Evolutionary conservation across 2,113 vertebrate genomes (phyloP).

Genomic region (Rhinopomastus cyanomelas): DNA sequence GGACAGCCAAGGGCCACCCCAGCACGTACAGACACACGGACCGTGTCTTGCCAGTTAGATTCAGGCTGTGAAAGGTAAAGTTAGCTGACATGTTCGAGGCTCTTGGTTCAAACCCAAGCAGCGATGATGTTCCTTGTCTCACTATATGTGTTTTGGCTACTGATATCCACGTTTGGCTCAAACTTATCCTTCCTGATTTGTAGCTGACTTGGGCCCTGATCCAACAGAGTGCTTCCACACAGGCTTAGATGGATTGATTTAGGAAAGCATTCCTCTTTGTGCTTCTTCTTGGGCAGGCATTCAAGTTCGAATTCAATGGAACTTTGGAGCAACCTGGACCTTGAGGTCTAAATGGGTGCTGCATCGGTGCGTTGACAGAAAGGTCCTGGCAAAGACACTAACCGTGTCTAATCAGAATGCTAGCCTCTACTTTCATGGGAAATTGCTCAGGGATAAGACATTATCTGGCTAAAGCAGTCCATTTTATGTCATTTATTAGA

Average conservation of each 20-base stretch:
- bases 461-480: conserved; percentile 25
- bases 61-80: not conserved
- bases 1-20: not conserved
- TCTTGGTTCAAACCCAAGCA: not conserved
- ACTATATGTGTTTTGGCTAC: not conserved
- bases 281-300: conserved; percentile 34
- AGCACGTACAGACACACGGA: not conserved
- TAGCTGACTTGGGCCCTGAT: conserved; percentile 10
- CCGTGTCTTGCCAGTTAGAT: not conserved
- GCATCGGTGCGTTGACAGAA: conserved; percentile 52
- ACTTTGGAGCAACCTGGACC: conserved; percentile 36
- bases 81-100: not conserved
- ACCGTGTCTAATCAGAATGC: conserved; percentile 45
- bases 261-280: conserved; percentile 23
- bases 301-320: conserved; percentile 28
- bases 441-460: conserved; percentile 43
- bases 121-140: not conserved
- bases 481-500: conserved; percentile 43
- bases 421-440: conserved; percentile 19
- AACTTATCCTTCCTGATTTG: not conserved
- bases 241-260: conserved; percentile 48
- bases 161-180: not conserved
- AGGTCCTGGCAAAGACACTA: conserved; percentile 40
- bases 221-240: conserved; percentile 32
- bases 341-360: conserved; percentile 49